A percentile compares a stretch with the other conserved stretches of the same genome.
Evolutionary conservation across 2,797 vertebrate species (phyloP).

Genomic region (Acanthopagrus latus): DNA sequence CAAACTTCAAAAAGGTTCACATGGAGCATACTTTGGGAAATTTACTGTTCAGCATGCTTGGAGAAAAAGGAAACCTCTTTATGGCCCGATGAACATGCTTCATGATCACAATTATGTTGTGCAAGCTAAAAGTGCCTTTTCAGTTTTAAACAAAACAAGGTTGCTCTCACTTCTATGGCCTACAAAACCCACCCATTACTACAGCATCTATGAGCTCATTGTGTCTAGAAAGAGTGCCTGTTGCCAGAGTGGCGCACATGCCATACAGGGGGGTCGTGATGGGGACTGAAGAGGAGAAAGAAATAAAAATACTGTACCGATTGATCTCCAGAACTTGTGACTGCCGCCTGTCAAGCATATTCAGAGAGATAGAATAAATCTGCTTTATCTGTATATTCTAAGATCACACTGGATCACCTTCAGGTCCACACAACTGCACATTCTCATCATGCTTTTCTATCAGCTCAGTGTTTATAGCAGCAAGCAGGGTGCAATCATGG

Average conservation of each 20-base stretch:
- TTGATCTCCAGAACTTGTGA: slow-evolving; percentile 92
- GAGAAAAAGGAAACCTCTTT: slow-evolving; percentile 75
- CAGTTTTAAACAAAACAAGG: slow-evolving; percentile 32
- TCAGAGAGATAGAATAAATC: slow-evolving; percentile 91
- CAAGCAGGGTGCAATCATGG: slow-evolving; percentile 31
- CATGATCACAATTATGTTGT: slow-evolving; percentile 80
- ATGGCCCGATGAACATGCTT: slow-evolving; percentile 85
- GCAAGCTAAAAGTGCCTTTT: slow-evolving; percentile 76
- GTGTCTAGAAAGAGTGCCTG: slow-evolving; percentile 73
- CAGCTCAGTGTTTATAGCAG: slow-evolving; percentile 31
- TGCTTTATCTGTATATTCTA: slow-evolving; percentile 82
- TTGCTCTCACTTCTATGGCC: slow-evolving; percentile 58
- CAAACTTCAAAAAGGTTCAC: slow-evolving; percentile 77
- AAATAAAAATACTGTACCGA: slow-evolving; percentile 91
- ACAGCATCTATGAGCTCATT: slow-evolving; percentile 56
- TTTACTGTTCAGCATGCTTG: slow-evolving; percentile 82
- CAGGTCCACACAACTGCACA: slow-evolving; percentile 80
- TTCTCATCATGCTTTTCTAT: slow-evolving; percentile 68
- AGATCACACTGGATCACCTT: slow-evolving; percentile 82
- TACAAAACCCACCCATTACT: slow-evolving; percentile 73
- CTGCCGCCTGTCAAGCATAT: slow-evolving; percentile 92
- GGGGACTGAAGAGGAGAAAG: slow-evolving; percentile 85
- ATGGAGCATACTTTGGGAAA: slow-evolving; percentile 80
- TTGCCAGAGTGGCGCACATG: slow-evolving; percentile 86
- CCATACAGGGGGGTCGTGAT: slow-evolving; percentile 87